Percentiles rank a stretch among this genome's conserved stretches.
Evolutionary conservation across 2,113 vertebrate genomes (phyloP).

Genomic region (Etia nguti): DNA sequence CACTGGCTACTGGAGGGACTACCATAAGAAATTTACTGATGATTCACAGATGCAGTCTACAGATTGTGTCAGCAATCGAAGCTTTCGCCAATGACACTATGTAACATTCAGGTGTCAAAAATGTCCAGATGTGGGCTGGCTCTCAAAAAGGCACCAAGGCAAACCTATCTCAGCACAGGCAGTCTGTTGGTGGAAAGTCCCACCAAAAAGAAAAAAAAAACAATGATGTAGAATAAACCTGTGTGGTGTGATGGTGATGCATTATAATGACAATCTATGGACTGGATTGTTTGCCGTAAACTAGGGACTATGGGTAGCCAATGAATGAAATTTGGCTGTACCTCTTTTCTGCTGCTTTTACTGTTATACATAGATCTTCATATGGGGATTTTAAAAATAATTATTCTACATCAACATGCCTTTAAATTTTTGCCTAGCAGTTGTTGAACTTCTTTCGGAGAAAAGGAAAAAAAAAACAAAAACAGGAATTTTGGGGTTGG

Average conservation of each 20-base stretch:
- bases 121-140: neutral
- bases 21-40: neutral
- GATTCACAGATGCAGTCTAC: neutral
- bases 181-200: neutral
- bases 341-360: neutral
- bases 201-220: neutral
- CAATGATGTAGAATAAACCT: neutral
- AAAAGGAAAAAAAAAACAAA: neutral
- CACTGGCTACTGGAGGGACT: neutral
- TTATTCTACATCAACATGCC: neutral
- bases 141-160: neutral
- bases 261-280: constrained; percentile 5
- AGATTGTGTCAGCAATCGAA: neutral
- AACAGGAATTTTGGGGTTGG: neutral
- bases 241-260: neutral
- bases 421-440: neutral
- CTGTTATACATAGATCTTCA: neutral
- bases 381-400: neutral
- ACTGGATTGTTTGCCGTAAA: constrained; percentile 34
- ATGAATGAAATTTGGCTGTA: neutral
- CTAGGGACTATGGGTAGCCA: neutral
- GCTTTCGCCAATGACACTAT: neutral
- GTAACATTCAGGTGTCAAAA: neutral
- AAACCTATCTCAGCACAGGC: neutral
- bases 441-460: neutral